Evolutionary conservation across 1,140 invertebrate species (phyloP).

Genomic region (Lysiphlebus fabarum): DNA sequence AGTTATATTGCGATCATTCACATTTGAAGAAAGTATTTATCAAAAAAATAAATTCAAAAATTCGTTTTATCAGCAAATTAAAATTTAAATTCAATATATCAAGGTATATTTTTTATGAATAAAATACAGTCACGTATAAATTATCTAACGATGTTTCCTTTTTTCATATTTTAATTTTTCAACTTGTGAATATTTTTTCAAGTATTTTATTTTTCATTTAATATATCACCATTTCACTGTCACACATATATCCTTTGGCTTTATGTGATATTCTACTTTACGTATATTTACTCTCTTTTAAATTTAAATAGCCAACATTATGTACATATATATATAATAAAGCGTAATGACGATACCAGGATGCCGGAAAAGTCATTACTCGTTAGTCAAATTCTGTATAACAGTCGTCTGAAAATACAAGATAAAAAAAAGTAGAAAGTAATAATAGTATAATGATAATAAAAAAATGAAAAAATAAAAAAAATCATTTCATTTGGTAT

Average conservation of each 20-base stretch:
- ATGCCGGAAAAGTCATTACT: constrained; percentile 15
- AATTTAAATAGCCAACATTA: background rate
- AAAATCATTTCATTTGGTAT: too few relatives aligned
- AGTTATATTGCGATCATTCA: too few relatives aligned
- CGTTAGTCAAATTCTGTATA: constrained; percentile 9
- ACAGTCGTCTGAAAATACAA: background rate
- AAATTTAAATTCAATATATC: background rate
- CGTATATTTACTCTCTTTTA: background rate
- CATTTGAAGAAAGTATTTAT: background rate
- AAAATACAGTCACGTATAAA: background rate
- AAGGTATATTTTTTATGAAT: background rate
- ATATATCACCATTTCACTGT: background rate
- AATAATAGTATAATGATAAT: too few relatives aligned
- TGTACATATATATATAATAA: background rate
- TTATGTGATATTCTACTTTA: constrained; percentile 3
- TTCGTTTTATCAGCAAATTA: constrained; percentile 1
- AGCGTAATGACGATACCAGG: background rate
- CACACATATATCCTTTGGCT: constrained; percentile 16
- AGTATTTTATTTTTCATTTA: constrained; percentile 12
- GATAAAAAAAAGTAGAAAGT: constrained; percentile 2
- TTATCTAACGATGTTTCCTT: constrained; percentile 10
- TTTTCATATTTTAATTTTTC: background rate
- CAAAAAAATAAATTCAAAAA: background rate
- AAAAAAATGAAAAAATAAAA: too few relatives aligned
- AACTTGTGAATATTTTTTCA: background rate